These are phyloP conservation scores for Syngnathus scovelli DNA, from an alignment of 2,113 vertebrate species.

Conservation along the genomic window DNA sequence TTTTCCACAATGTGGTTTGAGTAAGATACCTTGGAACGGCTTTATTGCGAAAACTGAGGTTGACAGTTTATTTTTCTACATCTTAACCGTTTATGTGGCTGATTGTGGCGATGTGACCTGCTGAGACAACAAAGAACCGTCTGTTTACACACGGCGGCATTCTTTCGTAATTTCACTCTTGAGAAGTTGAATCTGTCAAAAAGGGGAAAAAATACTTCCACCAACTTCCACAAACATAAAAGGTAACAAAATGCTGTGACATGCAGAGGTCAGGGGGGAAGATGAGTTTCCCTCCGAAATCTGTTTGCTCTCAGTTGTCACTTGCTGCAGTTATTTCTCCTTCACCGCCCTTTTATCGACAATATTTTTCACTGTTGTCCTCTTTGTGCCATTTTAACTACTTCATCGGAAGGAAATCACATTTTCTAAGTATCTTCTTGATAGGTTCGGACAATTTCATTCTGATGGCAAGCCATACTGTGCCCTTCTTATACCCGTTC, in stretches of 20 bases:
- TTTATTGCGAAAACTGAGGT: neutral
- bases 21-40: neutral
- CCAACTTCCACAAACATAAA: slow-evolving; percentile 15
- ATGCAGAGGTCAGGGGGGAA: slow-evolving; percentile 30
- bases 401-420: slow-evolving; percentile 18
- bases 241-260: slow-evolving; percentile 14
- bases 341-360: slow-evolving; percentile 23
- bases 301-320: slow-evolving; percentile 2
- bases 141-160: slow-evolving; percentile 2
- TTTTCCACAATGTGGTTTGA: neutral
- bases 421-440: slow-evolving; percentile 36
- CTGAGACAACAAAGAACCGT: neutral
- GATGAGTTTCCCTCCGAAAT: slow-evolving; percentile 17
- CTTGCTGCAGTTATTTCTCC: slow-evolving; percentile 25
- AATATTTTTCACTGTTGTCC: slow-evolving; percentile 26
- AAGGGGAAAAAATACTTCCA: neutral
- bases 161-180: neutral
- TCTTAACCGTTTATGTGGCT: no score
- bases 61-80: no score
- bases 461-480: slow-evolving; percentile 34
- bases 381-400: slow-evolving; percentile 26
- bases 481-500: slow-evolving; percentile 31
- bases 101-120: no score
- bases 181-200: slow-evolving; percentile 1
- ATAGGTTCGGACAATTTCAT: slow-evolving; percentile 40